Base-by-base conservation (phyloP, 2,797 vertebrate species). In the Streptopelia turtur region DNA sequence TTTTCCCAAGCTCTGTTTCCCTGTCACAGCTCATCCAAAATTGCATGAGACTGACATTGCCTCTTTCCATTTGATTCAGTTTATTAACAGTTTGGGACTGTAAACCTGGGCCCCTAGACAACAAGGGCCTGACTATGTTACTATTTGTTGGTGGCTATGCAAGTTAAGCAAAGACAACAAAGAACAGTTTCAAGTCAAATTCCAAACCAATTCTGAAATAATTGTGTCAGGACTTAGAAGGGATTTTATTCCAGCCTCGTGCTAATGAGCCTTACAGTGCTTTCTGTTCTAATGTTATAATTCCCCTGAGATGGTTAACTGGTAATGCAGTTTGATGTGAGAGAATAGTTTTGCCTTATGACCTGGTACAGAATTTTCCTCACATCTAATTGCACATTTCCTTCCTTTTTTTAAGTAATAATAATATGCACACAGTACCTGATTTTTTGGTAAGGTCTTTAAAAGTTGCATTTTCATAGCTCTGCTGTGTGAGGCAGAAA, bases 401-500 rank as follows among this genome's bases (percentile, higher is more conserved):
- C 78, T 95, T 96, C 77, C 77, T 37, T 59, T 95, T 95, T 93
- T 70, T 5, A 61, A 91, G 77, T 72, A 82, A 63, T 49, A 70
- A 28, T 55, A 65, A 56, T 41, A 77, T 10, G 28, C 66, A 52
- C 9, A 20, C 3, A 1, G 13, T 77, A 75, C 13, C 21, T 57
- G n/a, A 50, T 77, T 64, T 80, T 63, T 45, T n/a, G 60, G 37
- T n/a, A 28, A 88, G 33, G 28, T 91, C 39, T 66, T 74, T 45
- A 15, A n/a, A 82, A 64, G 53, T 57, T 78, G 83, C 15, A 2
- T 80, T 93, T 87, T 90, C 57, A 23, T 52, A 81, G 13, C 55
- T 93, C 55, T 81, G 28, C 55, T 88, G 6, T 55, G 12, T 59
- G 76, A 93, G 75, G 71, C 91, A 87, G 70, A 70, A 76, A 89